Conservation (phyloP, 1,140 invertebrate species). For the Anastatus disparis region DNA sequence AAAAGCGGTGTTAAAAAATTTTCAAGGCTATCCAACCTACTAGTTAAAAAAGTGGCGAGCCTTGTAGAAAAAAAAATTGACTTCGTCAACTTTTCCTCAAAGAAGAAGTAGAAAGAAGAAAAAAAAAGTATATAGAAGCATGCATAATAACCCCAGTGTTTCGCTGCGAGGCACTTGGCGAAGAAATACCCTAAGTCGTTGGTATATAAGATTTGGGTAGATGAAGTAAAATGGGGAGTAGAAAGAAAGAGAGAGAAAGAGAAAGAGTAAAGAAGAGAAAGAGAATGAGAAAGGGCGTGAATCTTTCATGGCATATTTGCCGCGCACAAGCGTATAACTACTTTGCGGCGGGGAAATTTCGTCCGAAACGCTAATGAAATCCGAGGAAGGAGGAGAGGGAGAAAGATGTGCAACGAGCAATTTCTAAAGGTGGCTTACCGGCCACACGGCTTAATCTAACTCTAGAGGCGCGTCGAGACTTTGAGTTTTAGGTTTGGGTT, state of each 20-base stretch:
- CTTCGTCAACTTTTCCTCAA: not conserved
- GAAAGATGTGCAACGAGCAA: constrained; percentile 59
- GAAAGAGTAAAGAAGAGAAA: not conserved
- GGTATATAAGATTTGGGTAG: no score
- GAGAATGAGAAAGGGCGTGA: constrained; percentile 5
- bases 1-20: no score
- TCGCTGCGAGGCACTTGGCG: not conserved
- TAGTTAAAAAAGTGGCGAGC: no score
- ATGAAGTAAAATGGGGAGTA: not conserved
- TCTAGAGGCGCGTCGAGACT: constrained; percentile 56
- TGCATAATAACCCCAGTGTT: not conserved
- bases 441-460: constrained; percentile 62
- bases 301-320: constrained; percentile 43
- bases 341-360: constrained; percentile 58
- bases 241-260: not conserved
- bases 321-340: constrained; percentile 39
- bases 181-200: not conserved
- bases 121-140: no score
- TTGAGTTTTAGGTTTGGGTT: constrained; percentile 57
- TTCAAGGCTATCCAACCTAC: no score
- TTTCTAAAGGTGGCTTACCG: constrained; percentile 64
- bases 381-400: no score
- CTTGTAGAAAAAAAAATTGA: constrained; percentile 1
- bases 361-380: constrained; percentile 63
- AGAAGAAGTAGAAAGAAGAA: no score